These are phyloP conservation scores for Stomatorhinus ivindoensis DNA, from an alignment of 2,113 vertebrate genomes.

Conservation along the genomic window DNA sequence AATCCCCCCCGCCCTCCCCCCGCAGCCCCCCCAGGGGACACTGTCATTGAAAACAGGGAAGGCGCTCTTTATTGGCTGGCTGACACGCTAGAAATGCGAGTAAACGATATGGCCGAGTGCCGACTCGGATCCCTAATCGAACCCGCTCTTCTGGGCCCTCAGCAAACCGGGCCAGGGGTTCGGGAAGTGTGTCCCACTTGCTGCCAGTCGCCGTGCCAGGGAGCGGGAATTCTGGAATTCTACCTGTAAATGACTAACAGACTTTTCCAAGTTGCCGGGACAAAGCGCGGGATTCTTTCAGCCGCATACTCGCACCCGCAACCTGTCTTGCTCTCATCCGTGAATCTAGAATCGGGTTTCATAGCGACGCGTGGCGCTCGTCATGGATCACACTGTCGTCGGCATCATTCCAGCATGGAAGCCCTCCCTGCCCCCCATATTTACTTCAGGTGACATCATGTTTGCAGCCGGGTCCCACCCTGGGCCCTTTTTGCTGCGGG, in stretches of 20 bases:
- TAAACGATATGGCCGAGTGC: neutral
- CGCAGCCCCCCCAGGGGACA: neutral
- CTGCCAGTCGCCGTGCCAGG: neutral
- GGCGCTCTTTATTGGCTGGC: neutral
- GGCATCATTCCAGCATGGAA: neutral
- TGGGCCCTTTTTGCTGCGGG: neutral
- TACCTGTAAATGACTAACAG: neutral
- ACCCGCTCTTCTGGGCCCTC: neutral
- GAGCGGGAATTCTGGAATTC: neutral
- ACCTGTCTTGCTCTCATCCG: neutral
- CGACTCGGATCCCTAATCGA: neutral
- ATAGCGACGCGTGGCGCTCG: neutral
- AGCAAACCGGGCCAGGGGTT: neutral
- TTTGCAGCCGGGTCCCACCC: neutral
- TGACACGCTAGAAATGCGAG: neutral
- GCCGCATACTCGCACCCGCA: neutral
- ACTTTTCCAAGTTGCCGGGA: neutral
- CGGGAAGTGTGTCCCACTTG: neutral
- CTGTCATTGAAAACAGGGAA: neutral
- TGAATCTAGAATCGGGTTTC: neutral
- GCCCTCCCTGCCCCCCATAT: too few relatives aligned
- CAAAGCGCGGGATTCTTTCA: neutral
- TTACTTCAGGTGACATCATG: too few relatives aligned
- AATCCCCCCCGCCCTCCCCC: constrained; percentile 35
- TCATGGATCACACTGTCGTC: neutral